Percentiles rank a stretch among this genome's conserved stretches.
phyloP scores from a whole-genome alignment of 2,888 invertebrate species.

The Abrostola triplasia region DNA sequence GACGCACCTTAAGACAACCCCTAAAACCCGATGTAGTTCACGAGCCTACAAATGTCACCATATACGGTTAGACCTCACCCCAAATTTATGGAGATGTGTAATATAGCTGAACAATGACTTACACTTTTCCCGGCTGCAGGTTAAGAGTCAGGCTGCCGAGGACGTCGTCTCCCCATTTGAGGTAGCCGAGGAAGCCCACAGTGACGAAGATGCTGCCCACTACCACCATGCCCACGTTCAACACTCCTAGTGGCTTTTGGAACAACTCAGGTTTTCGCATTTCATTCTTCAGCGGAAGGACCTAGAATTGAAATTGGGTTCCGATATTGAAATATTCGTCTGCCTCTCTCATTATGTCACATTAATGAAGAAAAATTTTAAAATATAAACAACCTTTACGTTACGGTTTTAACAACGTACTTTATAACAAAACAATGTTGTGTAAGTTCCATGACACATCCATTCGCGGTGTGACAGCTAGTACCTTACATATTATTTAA shows the following conservation, averaged over 20 bases:
- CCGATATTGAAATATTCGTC: too few relatives aligned
- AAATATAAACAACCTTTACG: neutral
- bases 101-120: constrained; percentile 64
- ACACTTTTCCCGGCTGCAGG: constrained; percentile 90
- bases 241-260: constrained; percentile 93
- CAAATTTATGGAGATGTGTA: neutral
- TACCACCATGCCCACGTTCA: constrained; percentile 96
- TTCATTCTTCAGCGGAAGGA: constrained; percentile 97
- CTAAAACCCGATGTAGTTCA: too few relatives aligned
- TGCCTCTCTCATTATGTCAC: too few relatives aligned
- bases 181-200: constrained; percentile 96
- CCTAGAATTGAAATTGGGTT: constrained; percentile 80
- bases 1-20: too few relatives aligned
- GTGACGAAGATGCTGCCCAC: constrained; percentile 93
- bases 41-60: too few relatives aligned
- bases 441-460: too few relatives aligned
- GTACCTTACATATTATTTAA: too few relatives aligned
- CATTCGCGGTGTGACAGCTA: too few relatives aligned
- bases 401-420: too few relatives aligned
- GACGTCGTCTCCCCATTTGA: constrained; percentile 95
- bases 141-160: constrained; percentile 96
- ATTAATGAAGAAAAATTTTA: neutral
- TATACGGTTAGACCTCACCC: too few relatives aligned
- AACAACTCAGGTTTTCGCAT: constrained; percentile 95
- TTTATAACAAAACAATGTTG: too few relatives aligned